Base-by-base conservation (phyloP, 2,797 vertebrate species). In the Sebastes baramenuke region DNA sequence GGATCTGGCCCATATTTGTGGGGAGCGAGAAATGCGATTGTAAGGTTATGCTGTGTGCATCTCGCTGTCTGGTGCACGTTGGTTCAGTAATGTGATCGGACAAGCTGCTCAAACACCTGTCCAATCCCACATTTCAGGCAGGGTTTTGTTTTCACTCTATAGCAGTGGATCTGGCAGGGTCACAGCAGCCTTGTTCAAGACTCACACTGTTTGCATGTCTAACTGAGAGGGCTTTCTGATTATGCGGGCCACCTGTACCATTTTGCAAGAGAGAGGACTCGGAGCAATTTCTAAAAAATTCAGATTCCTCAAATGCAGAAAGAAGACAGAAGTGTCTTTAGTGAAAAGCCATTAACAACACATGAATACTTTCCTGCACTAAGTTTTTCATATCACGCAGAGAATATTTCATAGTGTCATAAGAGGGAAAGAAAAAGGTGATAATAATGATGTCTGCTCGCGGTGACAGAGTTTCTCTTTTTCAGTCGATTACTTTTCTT, bases 31-130 rank as follows among this genome's bases (percentile, higher is more conserved):
- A 96, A 97, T 95, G 91, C 86, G 93, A 97, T 96, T 97, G 96
- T 95, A 94, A 95, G 95, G 95, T 96, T 97, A 95, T 95, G 93
- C 91, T 93, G 89, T 94, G 93, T 94, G 94, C 92, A 95, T 96
- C 95, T 96, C 92, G 91, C 91, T 96, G 91, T 90, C 87, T 90
- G 89, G 86, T 94, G 93, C 91, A 94, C 91, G 95, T 91, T 93
- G 96, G 94, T 96, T 95, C 83, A 87, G 93, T 94, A 95, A 96
- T 95, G 94, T 94, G 94, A 96, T 95, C 90, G 84, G 86, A 88
- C 85, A 95, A 92, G 90, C 91, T 94, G 90, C 96, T 96, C 94
- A 96, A 97, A 96, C 95, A 95, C 92, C 94, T 92, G 85, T 95
- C 92, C 94, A 94, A 96, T 94, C 89, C 87, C 80, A 89, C 95